Evolutionary conservation across 2,888 invertebrate species (phyloP).

Genomic region (Drosophila putrida): DNA sequence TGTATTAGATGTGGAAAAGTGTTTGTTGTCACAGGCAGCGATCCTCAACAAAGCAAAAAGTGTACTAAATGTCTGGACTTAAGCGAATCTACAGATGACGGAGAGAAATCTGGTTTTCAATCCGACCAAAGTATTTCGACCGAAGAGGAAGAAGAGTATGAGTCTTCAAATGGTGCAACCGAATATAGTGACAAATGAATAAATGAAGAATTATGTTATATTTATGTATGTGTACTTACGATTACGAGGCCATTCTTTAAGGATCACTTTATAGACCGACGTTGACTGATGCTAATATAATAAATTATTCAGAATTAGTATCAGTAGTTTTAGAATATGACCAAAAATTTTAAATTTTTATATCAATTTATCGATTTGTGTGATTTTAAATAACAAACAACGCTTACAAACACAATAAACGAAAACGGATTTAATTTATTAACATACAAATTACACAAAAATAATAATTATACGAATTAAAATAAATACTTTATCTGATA

Average conservation of each 20-base stretch:
- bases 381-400: constrained; percentile 45
- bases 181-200: constrained; percentile 78
- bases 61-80: constrained; percentile 82
- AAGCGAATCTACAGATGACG: constrained; percentile 69
- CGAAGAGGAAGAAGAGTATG: constrained; percentile 63
- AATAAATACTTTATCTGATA: constrained; percentile 11
- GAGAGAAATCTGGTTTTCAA: constrained; percentile 75
- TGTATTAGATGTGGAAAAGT: constrained; percentile 87
- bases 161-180: constrained; percentile 82
- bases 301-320: constrained; percentile 42
- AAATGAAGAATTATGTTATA: constrained; percentile 11
- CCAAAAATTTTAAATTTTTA: constrained; percentile 58
- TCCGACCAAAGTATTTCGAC: constrained; percentile 82
- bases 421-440: constrained; percentile 45
- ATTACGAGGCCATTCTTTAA: constrained; percentile 40
- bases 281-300: constrained; percentile 37
- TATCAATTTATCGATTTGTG: constrained; percentile 39
- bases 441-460: constrained; percentile 23
- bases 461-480: constrained; percentile 12
- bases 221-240: constrained; percentile 14
- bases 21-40: constrained; percentile 84
- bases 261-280: constrained; percentile 27
- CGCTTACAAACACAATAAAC: constrained; percentile 44
- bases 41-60: constrained; percentile 80
- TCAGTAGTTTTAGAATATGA: constrained; percentile 46